Conservation (phyloP, 2,113 vertebrate genomes). For the Vulpes lagopus region DNA sequence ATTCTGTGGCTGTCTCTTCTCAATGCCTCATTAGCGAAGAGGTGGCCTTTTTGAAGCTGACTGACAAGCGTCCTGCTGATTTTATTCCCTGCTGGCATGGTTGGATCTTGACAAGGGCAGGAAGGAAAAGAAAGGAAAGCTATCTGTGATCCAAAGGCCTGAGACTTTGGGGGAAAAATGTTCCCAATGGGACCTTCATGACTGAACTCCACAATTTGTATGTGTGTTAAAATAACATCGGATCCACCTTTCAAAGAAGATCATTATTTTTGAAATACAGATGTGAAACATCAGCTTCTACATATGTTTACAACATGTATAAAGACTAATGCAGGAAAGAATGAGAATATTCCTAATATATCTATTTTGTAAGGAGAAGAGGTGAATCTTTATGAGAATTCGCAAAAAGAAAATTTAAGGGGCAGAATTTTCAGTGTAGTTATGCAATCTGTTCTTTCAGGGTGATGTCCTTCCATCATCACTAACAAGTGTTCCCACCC, state of each 20-base stretch:
- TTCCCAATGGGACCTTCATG: neutral
- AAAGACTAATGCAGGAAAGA: neutral
- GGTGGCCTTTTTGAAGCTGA: neutral
- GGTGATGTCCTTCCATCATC: neutral
- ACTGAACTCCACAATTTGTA: neutral
- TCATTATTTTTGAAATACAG: slow-evolving; percentile 2
- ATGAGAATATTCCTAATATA: neutral
- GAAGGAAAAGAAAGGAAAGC: slow-evolving; percentile 26
- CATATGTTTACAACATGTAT: neutral
- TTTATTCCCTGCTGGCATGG: neutral
- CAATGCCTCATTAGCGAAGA: slow-evolving; percentile 34
- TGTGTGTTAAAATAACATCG: neutral
- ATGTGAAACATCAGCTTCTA: neutral
- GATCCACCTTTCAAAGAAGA: neutral
- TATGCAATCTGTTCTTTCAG: neutral
- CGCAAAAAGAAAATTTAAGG: neutral
- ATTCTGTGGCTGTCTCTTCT: neutral
- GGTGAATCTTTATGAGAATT: neutral
- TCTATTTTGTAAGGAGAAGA: neutral
- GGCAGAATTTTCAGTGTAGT: neutral
- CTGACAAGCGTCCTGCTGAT: neutral
- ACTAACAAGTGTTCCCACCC: neutral
- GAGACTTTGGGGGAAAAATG: slow-evolving; percentile 6
- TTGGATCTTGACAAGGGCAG: neutral
- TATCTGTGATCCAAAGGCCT: neutral